These are phyloP conservation scores for Petrocephalus microphthalmus DNA, from an alignment of 2,113 vertebrate species.

Conservation along the genomic window DNA sequence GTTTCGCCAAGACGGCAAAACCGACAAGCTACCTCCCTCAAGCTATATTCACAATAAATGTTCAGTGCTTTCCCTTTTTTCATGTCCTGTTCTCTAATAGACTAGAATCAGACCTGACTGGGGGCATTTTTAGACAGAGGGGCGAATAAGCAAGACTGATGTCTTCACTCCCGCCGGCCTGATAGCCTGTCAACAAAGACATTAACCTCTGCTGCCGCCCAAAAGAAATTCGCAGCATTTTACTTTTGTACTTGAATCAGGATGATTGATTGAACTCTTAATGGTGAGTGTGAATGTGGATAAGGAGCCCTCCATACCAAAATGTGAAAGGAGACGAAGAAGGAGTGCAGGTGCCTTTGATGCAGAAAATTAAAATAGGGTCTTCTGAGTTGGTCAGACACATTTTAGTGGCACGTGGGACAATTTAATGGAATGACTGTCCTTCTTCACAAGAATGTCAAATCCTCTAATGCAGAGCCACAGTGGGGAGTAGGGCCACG, in stretches of 20 bases:
- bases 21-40: neutral
- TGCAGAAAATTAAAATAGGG: neutral
- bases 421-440: neutral
- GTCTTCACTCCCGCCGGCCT: neutral
- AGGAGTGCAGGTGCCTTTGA: neutral
- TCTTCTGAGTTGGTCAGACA: neutral
- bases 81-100: neutral
- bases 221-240: neutral
- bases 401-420: neutral
- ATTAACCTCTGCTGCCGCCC: neutral
- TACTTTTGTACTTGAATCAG: slow-evolving; percentile 7
- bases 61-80: neutral
- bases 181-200: slow-evolving; percentile 12
- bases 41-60: neutral
- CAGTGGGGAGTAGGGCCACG: neutral
- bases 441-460: neutral
- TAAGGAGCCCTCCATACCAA: neutral
- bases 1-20: neutral
- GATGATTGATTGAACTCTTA: neutral
- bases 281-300: neutral
- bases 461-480: neutral
- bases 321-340: neutral
- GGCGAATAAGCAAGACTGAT: slow-evolving; percentile 3
- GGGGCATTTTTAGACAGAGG: neutral
- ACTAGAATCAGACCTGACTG: neutral